Percentiles rank a stretch among this genome's conserved stretches.
phyloP scores from a whole-genome alignment of 2,797 vertebrate genomes.

The Trichosurus vulpecula region DNA sequence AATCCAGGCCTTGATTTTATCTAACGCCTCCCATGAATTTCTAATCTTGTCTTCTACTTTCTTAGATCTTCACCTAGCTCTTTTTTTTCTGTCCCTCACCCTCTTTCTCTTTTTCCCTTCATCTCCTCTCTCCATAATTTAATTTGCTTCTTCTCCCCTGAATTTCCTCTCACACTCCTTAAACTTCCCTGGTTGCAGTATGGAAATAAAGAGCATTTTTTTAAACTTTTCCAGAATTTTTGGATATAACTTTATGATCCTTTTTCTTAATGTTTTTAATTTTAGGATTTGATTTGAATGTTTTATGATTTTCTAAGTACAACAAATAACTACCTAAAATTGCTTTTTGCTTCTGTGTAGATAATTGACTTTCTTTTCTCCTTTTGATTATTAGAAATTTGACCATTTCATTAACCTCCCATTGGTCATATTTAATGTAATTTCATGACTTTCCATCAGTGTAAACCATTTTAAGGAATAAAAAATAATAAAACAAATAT shows the following conservation, averaged over 20 bases:
- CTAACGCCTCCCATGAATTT: background rate
- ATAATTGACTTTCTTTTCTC: background rate
- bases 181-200: background rate
- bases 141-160: background rate
- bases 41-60: background rate
- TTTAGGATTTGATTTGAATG: background rate
- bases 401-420: background rate
- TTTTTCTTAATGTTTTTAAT: background rate
- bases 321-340: background rate
- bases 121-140: background rate
- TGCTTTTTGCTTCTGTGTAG: background rate
- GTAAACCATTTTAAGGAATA: background rate
- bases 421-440: background rate
- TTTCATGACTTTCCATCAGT: background rate
- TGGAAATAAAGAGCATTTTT: background rate
- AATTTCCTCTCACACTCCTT: background rate
- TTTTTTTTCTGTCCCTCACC: background rate
- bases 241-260: background rate
- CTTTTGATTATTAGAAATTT: background rate
- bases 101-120: background rate
- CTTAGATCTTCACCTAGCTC: background rate
- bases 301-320: background rate
- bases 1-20: background rate
- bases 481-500: background rate
- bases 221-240: background rate